Evolutionary conservation across 2,797 vertebrate genomes (phyloP).

Genomic region (Myotis pilosus): DNA sequence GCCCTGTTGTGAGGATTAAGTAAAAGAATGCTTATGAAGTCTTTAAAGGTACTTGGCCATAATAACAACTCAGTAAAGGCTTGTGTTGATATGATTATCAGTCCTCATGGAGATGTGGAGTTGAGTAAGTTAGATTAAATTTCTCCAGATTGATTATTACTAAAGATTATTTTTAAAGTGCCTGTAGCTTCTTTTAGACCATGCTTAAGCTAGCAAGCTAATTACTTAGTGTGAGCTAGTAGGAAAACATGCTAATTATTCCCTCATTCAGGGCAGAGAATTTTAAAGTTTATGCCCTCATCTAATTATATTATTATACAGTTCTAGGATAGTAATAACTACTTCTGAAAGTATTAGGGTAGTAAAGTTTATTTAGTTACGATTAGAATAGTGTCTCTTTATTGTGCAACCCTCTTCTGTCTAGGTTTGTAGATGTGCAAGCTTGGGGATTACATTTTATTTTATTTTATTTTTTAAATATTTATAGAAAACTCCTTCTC

Average conservation of each 20-base stretch:
- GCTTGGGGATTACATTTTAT: not conserved
- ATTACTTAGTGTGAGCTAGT: constrained; percentile 21
- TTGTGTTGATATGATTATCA: not conserved
- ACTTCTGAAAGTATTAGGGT: not conserved
- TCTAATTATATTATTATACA: not conserved
- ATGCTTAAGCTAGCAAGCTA: not conserved
- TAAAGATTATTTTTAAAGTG: constrained; percentile 35
- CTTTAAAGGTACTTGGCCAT: not conserved
- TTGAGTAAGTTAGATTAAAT: constrained; percentile 20
- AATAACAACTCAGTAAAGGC: not conserved
- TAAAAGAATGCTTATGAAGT: not conserved
- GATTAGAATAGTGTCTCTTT: not conserved
- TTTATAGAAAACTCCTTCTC: not conserved
- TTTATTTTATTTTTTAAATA: constrained; percentile 38
- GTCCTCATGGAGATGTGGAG: not conserved
- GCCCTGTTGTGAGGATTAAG: not conserved
- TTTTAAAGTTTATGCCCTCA: constrained; percentile 8
- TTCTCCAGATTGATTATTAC: constrained; percentile 15
- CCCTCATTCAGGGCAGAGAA: not conserved
- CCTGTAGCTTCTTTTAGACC: not conserved
- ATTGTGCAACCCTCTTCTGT: not conserved
- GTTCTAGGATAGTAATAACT: not conserved
- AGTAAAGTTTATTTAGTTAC: not conserved
- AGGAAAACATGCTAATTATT: not conserved
- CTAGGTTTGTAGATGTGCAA: not conserved